A percentile compares a stretch with the other conserved stretches of the same genome.
These are phyloP conservation scores for Crossoptilon crossoptilon DNA, from an alignment of 2,797 vertebrate species.

Conservation along the genomic window DNA sequence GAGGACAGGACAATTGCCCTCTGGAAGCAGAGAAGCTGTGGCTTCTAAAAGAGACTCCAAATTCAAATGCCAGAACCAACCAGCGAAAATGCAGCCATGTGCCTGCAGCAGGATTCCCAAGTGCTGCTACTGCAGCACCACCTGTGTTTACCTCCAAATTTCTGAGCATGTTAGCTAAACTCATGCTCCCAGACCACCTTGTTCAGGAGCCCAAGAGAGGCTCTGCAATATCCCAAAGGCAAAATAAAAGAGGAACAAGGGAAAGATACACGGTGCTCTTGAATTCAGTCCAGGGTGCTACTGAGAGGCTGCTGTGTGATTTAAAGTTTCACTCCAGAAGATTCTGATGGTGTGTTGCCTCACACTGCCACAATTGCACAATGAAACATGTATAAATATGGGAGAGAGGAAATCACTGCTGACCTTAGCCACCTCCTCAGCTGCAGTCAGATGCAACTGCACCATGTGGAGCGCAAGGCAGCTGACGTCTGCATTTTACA, in stretches of 20 bases:
- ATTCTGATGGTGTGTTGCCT: background rate
- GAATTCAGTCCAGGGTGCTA: background rate
- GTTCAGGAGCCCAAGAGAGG: background rate
- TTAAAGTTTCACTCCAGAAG: background rate
- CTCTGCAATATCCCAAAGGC: background rate
- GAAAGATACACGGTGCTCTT: background rate
- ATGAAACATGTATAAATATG: background rate
- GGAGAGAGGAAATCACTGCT: background rate
- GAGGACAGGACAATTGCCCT: background rate
- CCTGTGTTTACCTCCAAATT: background rate
- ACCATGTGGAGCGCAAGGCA: background rate
- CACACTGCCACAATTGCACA: background rate
- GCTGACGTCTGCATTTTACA: background rate
- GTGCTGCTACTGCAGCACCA: background rate
- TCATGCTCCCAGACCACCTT: background rate
- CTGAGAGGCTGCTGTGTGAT: background rate
- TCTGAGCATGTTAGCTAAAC: background rate
- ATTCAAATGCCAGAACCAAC: background rate
- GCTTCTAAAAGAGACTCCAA: background rate
- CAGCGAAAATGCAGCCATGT: background rate
- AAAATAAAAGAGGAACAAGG: background rate
- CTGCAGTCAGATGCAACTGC: background rate
- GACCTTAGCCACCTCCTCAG: background rate
- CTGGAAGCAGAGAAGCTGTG: background rate
- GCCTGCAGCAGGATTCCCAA: background rate